phyloP scores from a whole-genome alignment of 2,888 invertebrate species.

The Chloroclystis v-ata region DNA sequence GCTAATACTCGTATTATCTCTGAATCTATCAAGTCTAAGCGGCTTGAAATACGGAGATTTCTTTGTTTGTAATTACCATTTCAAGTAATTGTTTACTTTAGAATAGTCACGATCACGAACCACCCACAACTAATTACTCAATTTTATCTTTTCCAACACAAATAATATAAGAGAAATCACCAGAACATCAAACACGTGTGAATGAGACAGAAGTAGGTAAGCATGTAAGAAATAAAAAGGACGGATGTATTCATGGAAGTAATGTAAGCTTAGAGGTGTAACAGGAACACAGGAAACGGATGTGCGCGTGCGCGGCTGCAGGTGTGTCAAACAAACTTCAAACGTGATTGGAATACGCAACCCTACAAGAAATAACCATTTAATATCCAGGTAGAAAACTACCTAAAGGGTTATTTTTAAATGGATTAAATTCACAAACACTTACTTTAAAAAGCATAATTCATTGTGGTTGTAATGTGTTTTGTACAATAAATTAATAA shows the following conservation, averaged over 20 bases:
- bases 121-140: constrained; percentile 14
- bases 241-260: constrained; percentile 16
- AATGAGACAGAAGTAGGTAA: constrained; percentile 57
- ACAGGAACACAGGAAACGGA: constrained; percentile 68
- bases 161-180: constrained; percentile 25
- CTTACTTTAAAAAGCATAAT: too few relatives aligned
- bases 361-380: background rate
- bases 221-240: constrained; percentile 43
- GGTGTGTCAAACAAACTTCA: constrained; percentile 49
- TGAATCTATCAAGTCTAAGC: too few relatives aligned
- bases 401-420: too few relatives aligned
- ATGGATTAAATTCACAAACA: too few relatives aligned
- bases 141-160: constrained; percentile 5
- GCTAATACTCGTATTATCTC: too few relatives aligned
- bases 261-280: constrained; percentile 33
- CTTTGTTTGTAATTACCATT: too few relatives aligned
- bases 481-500: too few relatives aligned
- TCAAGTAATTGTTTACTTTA: constrained; percentile 6
- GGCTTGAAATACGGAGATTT: too few relatives aligned
- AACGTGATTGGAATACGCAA: constrained; percentile 37
- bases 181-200: constrained; percentile 41
- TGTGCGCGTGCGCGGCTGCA: constrained; percentile 52
- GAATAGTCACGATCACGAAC: constrained; percentile 12
- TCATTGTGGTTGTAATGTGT: too few relatives aligned
- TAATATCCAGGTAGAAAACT: background rate